Evolutionary conservation across 2,888 invertebrate genomes (phyloP).

Genomic region (Aproaerema taeniolella): DNA sequence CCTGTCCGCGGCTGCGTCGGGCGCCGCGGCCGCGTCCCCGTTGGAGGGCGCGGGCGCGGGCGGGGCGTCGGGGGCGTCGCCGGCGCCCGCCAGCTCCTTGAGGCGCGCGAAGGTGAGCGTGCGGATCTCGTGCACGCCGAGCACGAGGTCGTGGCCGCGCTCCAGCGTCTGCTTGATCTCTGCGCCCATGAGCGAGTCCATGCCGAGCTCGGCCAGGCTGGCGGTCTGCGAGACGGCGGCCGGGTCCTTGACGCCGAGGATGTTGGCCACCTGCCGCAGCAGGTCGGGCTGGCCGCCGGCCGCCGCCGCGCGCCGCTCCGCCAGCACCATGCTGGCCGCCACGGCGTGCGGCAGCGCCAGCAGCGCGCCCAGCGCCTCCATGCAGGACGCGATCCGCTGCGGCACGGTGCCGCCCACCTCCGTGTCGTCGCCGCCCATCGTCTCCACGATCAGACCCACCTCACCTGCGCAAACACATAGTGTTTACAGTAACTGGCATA

Average conservation of each 20-base stretch:
- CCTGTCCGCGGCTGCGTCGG: no score
- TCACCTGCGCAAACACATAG: slow-evolving; percentile 78
- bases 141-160: slow-evolving; percentile 92
- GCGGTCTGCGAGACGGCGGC: slow-evolving; percentile 84
- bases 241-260: slow-evolving; percentile 92
- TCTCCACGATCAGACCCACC: slow-evolving; percentile 94
- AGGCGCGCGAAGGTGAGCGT: slow-evolving; percentile 87
- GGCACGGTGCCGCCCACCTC: slow-evolving; percentile 97
- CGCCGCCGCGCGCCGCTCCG: slow-evolving; percentile 82
- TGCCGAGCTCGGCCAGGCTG: slow-evolving; percentile 94
- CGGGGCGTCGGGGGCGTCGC: no score
- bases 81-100: slow-evolving; percentile 72
- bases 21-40: slow-evolving; percentile 55
- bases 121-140: slow-evolving; percentile 95
- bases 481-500: no score
- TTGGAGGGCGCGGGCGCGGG: slow-evolving; percentile 29
- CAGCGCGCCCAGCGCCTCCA: slow-evolving; percentile 92
- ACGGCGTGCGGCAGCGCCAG: slow-evolving; percentile 93
- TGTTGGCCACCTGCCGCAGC: slow-evolving; percentile 89
- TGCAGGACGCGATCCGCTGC: slow-evolving; percentile 96
- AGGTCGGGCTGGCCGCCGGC: slow-evolving; percentile 76
- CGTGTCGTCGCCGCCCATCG: slow-evolving; percentile 92
- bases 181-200: slow-evolving; percentile 99
- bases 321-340: slow-evolving; percentile 89
- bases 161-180: slow-evolving; percentile 98